A percentile compares a stretch with the other conserved stretches of the same genome.
Evolutionary conservation across 2,797 vertebrate species (phyloP).

Genomic region (Cygnus olor): DNA sequence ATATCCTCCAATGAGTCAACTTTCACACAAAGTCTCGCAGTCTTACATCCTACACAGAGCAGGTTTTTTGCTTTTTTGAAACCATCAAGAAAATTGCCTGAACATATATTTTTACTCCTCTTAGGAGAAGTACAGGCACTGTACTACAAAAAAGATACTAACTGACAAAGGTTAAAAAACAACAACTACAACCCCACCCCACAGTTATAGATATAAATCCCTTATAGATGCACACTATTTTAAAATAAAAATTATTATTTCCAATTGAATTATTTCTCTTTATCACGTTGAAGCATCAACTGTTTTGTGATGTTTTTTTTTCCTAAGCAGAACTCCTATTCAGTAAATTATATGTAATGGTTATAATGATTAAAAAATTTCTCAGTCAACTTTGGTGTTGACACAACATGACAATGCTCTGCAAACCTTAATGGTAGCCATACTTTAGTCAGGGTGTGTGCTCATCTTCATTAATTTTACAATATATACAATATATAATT

Average conservation of each 20-base stretch:
- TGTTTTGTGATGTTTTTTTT: background rate
- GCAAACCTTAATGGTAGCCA: background rate
- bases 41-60: background rate
- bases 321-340: background rate
- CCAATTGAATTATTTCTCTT: background rate
- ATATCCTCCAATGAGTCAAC: background rate
- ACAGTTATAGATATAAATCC: background rate
- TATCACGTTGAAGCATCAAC: background rate
- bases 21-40: background rate
- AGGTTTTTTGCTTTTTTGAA: background rate
- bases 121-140: background rate
- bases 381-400: background rate
- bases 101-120: background rate
- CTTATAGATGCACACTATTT: background rate
- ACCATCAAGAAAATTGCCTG: background rate
- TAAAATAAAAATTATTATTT: background rate
- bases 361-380: background rate
- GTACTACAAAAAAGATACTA: background rate
- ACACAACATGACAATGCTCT: background rate
- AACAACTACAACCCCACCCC: background rate
- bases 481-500: background rate
- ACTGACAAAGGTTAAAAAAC: background rate
- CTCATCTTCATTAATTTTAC: background rate
- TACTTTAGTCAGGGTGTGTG: background rate
- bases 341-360: background rate